Percentiles rank a stretch among this genome's conserved stretches.
These are phyloP conservation scores for Haemorhous mexicanus DNA, from an alignment of 2,113 vertebrate genomes.

Conservation along the genomic window DNA sequence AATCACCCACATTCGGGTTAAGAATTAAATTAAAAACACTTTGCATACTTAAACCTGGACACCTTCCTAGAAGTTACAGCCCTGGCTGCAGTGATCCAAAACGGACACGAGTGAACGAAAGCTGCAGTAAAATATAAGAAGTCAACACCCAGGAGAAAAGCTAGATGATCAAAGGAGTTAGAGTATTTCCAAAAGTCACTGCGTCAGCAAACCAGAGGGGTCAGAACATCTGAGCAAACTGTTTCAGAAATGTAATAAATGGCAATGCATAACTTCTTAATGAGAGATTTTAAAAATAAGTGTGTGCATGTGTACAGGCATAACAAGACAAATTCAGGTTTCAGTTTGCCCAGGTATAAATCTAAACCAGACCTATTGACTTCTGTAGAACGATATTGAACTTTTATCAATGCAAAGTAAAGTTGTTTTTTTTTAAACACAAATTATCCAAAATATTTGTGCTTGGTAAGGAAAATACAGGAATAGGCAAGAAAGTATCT, in stretches of 20 bases:
- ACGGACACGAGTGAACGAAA: accelerated
- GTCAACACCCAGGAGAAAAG: not conserved
- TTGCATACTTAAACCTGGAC: not conserved
- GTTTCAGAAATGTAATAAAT: not conserved
- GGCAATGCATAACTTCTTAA: not conserved
- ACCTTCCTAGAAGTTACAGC: not conserved
- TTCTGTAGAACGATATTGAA: not conserved
- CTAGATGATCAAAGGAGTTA: not conserved
- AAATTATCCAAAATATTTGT: not conserved
- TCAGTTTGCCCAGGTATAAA: not conserved
- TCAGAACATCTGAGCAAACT: not conserved
- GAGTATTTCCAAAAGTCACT: not conserved
- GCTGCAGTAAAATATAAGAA: not conserved
- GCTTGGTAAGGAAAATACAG: not conserved
- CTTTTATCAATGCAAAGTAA: not conserved
- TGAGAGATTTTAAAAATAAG: not conserved
- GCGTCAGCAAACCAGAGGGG: not conserved
- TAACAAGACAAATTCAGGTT: not conserved
- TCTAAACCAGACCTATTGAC: not conserved
- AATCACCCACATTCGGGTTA: not conserved
- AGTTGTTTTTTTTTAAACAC: not conserved
- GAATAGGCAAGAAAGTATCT: not conserved
- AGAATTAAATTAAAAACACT: not conserved
- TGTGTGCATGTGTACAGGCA: not conserved
- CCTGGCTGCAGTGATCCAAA: not conserved